Evolutionary conservation across 1,140 invertebrate species (phyloP).

Genomic region (Copidosoma floridanum): DNA sequence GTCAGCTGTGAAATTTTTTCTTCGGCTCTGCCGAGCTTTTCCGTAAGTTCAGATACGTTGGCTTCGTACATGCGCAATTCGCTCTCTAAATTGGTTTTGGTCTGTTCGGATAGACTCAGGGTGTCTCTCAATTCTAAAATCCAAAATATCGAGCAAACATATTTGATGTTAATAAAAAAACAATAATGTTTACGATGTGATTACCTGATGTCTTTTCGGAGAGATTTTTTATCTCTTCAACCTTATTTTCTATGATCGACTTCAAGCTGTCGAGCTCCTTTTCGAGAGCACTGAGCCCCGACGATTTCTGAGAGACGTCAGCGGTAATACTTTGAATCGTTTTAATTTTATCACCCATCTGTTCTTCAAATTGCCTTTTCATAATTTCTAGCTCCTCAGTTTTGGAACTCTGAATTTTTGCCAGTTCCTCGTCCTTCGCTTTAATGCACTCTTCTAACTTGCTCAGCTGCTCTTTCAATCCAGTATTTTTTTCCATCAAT

Average conservation of each 20-base stretch:
- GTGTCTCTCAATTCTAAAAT: constrained; percentile 40
- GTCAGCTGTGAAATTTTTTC: constrained; percentile 47
- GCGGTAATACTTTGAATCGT: constrained; percentile 41
- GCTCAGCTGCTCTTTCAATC: constrained; percentile 34
- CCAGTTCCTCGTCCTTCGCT: constrained; percentile 40
- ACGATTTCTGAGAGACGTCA: constrained; percentile 38
- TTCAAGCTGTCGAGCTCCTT: constrained; percentile 45
- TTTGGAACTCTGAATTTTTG: constrained; percentile 40
- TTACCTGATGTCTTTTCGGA: constrained; percentile 48
- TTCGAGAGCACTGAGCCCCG: constrained; percentile 39
- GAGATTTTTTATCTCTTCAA: constrained; percentile 51
- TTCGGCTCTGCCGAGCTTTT: constrained; percentile 44
- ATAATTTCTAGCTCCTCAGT: constrained; percentile 41
- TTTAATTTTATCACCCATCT: constrained; percentile 42
- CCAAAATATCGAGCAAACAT: too few relatives aligned
- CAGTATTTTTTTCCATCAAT: constrained; percentile 30
- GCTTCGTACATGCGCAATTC: constrained; percentile 43
- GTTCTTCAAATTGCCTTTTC: constrained; percentile 38
- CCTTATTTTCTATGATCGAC: constrained; percentile 44
- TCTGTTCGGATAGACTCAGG: constrained; percentile 48
- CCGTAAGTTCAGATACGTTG: constrained; percentile 45
- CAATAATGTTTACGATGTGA: too few relatives aligned
- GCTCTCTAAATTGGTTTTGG: constrained; percentile 47
- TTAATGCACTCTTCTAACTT: constrained; percentile 37
- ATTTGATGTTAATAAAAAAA: too few relatives aligned